phyloP scores from a whole-genome alignment of 2,888 invertebrate genomes.

The Gymnocheta viridis region DNA sequence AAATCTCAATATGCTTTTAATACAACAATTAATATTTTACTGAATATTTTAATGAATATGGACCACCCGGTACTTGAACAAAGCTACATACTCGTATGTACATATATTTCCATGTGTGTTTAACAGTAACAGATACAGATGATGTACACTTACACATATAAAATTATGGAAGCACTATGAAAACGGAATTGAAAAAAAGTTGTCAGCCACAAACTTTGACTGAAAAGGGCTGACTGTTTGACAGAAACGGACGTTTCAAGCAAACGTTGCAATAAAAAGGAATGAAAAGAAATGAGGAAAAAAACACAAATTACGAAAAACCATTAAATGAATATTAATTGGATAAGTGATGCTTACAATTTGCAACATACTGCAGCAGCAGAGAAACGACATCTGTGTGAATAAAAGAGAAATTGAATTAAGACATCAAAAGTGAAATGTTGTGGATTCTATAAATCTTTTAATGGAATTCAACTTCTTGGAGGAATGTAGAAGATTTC shows the following conservation, averaged over 20 bases:
- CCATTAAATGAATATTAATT: constrained; percentile 65
- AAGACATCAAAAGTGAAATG: constrained; percentile 32
- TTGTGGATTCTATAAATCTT: constrained; percentile 44
- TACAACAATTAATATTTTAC: no score
- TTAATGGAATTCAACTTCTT: background rate
- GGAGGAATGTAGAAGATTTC: background rate
- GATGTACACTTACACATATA: background rate
- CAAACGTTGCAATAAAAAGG: background rate
- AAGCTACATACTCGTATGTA: background rate
- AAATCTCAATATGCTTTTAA: no score
- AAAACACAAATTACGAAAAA: constrained; percentile 31
- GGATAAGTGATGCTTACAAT: constrained; percentile 53
- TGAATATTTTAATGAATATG: no score
- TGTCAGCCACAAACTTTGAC: background rate
- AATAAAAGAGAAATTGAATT: constrained; percentile 35
- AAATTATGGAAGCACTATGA: background rate
- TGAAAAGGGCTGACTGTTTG: background rate
- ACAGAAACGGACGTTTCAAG: constrained; percentile 9
- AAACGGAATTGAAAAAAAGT: no score
- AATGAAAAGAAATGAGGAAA: background rate
- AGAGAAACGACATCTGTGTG: background rate
- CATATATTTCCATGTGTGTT: background rate
- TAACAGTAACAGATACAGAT: background rate
- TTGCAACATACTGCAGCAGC: constrained; percentile 2
- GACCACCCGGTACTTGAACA: background rate